These are phyloP conservation scores for Eubucco bourcierii DNA, from an alignment of 2,113 vertebrate species.

Conservation along the genomic window DNA sequence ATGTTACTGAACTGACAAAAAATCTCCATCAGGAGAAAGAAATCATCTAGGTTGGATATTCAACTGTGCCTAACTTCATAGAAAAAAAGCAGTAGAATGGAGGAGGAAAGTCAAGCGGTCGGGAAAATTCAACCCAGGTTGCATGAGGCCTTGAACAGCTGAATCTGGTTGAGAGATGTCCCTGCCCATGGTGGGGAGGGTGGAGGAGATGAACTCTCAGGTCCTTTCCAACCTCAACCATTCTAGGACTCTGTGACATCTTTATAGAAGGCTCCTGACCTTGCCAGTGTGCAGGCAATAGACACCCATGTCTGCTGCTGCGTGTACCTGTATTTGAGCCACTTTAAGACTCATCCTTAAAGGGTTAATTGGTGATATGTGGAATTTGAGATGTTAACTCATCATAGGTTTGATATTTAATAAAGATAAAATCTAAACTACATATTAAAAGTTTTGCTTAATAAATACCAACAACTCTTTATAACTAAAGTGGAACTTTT, in stretches of 20 bases:
- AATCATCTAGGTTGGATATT: not conserved
- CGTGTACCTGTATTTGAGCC: not conserved
- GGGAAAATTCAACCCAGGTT: too few species aligned
- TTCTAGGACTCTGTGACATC: too few species aligned
- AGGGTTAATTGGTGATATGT: not conserved
- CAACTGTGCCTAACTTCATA: not conserved
- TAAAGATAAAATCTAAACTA: not conserved
- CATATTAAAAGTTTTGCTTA: not conserved
- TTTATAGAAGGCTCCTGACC: not conserved
- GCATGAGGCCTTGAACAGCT: too few species aligned
- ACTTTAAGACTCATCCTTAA: not conserved
- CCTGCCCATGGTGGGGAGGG: too few species aligned
- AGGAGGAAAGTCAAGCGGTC: not conserved
- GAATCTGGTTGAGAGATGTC: too few species aligned
- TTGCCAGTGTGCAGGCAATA: rapidly evolving
- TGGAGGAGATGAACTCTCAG: too few species aligned
- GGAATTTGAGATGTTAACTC: not conserved
- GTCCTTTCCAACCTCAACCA: too few species aligned
- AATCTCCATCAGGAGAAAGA: not conserved
- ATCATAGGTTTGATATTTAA: not conserved
- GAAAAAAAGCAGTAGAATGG: not conserved
- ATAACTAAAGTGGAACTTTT: not conserved
- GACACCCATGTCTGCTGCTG: not conserved
- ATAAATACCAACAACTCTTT: not conserved
- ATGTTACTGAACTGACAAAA: not conserved